Percentiles rank a stretch among this genome's conserved stretches.
Evolutionary conservation across 2,888 invertebrate species (phyloP).

Genomic region (Drosophila subsilvestris): DNA sequence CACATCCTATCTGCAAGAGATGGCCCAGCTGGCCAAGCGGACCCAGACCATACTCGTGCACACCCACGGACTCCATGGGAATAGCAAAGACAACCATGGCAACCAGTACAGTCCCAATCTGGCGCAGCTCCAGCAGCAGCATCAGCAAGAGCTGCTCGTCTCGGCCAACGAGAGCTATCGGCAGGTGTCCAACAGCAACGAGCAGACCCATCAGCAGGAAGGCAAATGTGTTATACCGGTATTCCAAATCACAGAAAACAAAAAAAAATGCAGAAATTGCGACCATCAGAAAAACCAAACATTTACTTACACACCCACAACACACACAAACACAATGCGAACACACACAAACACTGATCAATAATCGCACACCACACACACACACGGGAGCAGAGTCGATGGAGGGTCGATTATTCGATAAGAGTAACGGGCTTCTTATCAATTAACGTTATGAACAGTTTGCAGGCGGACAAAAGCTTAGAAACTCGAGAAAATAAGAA

Average conservation of each 20-base stretch:
- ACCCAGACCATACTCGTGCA: conserved; percentile 83
- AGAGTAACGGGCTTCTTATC: not conserved
- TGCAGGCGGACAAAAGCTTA: not conserved
- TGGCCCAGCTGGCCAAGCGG: conserved; percentile 82
- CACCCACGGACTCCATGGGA: conserved; percentile 76
- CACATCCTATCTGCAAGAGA: conserved; percentile 82
- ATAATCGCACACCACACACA: conserved; percentile 23
- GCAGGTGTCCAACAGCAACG: conserved; percentile 76
- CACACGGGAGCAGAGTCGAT: conserved; percentile 19
- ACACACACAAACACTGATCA: conserved; percentile 32
- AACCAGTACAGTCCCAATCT: conserved; percentile 78
- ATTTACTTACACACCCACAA: conserved; percentile 53
- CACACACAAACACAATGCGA: conserved; percentile 36
- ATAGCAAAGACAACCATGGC: conserved; percentile 71
- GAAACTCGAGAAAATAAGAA: not conserved
- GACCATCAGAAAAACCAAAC: conserved; percentile 52
- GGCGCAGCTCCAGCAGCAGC: conserved; percentile 73
- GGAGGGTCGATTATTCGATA: not conserved
- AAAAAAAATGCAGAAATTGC: conserved; percentile 23
- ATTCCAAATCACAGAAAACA: conserved; percentile 68
- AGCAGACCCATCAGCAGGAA: conserved; percentile 63
- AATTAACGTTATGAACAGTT: not conserved
- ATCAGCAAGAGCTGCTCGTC: conserved; percentile 64
- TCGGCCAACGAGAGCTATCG: conserved; percentile 83
- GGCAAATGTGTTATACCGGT: conserved; percentile 84